Percentiles rank a stretch among this genome's conserved stretches.
These are phyloP conservation scores for Lycia hirtaria DNA, from an alignment of 2,888 invertebrate species.

Conservation along the genomic window DNA sequence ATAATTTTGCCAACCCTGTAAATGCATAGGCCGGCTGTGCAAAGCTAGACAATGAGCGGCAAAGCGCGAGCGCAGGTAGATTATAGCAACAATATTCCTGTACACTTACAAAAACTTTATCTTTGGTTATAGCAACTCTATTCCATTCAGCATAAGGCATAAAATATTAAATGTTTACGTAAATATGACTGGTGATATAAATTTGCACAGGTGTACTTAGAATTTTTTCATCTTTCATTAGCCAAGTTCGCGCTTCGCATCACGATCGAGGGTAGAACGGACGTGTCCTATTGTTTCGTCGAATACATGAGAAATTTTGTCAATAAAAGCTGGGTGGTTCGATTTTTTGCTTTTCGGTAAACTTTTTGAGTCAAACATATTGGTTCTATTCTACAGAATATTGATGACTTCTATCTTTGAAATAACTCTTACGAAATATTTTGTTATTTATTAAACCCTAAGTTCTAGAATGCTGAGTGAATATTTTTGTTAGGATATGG, in stretches of 20 bases:
- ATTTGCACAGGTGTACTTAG: slow-evolving; percentile 72
- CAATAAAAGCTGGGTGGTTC: slow-evolving; percentile 77
- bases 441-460: slow-evolving; percentile 1
- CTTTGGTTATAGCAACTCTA: slow-evolving; percentile 43
- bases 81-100: slow-evolving; percentile 54
- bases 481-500: no score
- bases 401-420: slow-evolving; percentile 43
- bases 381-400: slow-evolving; percentile 43
- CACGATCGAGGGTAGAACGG: slow-evolving; percentile 77
- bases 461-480: background rate
- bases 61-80: slow-evolving; percentile 79
- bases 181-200: slow-evolving; percentile 27
- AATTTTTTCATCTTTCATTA: slow-evolving; percentile 80
- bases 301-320: slow-evolving; percentile 79
- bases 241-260: slow-evolving; percentile 84
- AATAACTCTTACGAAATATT: slow-evolving; percentile 26
- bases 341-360: slow-evolving; percentile 53
- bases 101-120: slow-evolving; percentile 28
- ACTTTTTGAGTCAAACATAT: slow-evolving; percentile 46
- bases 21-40: slow-evolving; percentile 75
- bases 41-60: slow-evolving; percentile 79
- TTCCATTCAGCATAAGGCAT: slow-evolving; percentile 36
- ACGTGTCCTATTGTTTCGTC: slow-evolving; percentile 82
- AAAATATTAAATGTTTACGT: slow-evolving; percentile 10
- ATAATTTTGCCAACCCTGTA: slow-evolving; percentile 67